phyloP scores from a whole-genome alignment of 2,797 vertebrate genomes.

The Sciurus vulgaris region DNA sequence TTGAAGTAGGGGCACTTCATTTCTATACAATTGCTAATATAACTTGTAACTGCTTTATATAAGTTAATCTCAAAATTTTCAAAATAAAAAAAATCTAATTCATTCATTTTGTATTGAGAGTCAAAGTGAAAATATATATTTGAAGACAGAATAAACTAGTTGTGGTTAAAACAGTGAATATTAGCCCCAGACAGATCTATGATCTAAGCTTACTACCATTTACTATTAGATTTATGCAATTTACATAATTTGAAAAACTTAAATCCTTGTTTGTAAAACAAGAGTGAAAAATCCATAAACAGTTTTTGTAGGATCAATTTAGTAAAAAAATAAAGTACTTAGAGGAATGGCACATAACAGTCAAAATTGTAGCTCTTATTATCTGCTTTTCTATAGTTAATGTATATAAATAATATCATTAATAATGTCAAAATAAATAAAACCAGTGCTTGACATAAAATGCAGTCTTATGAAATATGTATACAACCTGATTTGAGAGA shows the following conservation, averaged over 20 bases:
- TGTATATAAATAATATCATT: background rate
- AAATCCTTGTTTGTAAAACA: background rate
- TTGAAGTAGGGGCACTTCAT: background rate
- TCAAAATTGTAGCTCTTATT: background rate
- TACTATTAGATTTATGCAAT: background rate
- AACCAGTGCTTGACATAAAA: slow-evolving; percentile 12
- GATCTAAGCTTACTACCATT: background rate
- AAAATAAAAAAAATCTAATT: background rate
- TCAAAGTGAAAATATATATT: background rate
- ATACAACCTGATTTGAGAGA: background rate
- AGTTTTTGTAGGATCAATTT: slow-evolving; percentile 1
- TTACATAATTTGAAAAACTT: background rate
- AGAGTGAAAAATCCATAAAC: background rate
- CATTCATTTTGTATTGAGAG: background rate
- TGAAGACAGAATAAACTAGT: background rate
- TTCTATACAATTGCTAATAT: background rate
- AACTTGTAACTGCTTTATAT: background rate
- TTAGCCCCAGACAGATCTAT: background rate
- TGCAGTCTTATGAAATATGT: background rate
- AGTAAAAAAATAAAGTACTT: background rate
- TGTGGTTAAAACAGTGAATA: background rate
- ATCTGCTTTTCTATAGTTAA: background rate
- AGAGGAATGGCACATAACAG: background rate
- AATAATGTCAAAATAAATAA: background rate
- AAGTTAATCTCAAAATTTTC: background rate